A percentile compares a stretch with the other conserved stretches of the same genome.
Conservation (phyloP, 2,113 vertebrate species). For the Podarcis cretensis region DNA sequence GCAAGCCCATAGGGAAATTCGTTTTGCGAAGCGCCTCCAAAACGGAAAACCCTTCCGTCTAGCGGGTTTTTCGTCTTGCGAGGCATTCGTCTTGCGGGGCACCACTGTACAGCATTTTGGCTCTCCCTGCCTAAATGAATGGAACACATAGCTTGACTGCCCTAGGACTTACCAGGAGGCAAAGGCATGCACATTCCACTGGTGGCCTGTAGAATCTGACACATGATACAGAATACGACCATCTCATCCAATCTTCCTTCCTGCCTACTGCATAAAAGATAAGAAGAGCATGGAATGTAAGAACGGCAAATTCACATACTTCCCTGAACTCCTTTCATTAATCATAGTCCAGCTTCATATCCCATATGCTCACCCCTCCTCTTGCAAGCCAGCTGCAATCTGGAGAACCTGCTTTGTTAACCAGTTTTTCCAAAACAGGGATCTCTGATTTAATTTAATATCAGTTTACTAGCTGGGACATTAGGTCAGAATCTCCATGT, state of each 20-base stretch:
- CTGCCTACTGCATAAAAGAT: constrained; percentile 72
- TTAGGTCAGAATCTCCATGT: not conserved
- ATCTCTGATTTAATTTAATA: not conserved
- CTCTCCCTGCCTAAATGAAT: not conserved
- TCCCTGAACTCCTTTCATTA: not conserved
- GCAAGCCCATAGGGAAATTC: too few species aligned
- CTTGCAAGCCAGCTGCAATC: not conserved
- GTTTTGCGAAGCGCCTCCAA: too few species aligned
- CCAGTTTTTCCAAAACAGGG: not conserved
- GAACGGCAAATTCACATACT: fast-evolving
- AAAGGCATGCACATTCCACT: constrained; percentile 86
- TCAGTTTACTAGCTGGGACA: not conserved
- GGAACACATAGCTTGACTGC: not conserved
- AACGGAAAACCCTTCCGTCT: too few species aligned
- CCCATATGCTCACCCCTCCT: not conserved
- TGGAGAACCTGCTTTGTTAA: not conserved
- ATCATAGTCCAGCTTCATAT: fast-evolving
- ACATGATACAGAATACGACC: constrained; percentile 88
- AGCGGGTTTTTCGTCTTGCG: too few species aligned
- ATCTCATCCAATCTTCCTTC: constrained; percentile 81
- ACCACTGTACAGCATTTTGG: too few species aligned
- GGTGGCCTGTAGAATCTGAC: constrained; percentile 88
- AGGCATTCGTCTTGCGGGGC: too few species aligned
- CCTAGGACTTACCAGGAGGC: constrained; percentile 86
- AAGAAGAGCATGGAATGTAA: constrained; percentile 21